Base-by-base conservation (phyloP, 2,113 vertebrate genomes). In the Poicephalus gulielmi region DNA sequence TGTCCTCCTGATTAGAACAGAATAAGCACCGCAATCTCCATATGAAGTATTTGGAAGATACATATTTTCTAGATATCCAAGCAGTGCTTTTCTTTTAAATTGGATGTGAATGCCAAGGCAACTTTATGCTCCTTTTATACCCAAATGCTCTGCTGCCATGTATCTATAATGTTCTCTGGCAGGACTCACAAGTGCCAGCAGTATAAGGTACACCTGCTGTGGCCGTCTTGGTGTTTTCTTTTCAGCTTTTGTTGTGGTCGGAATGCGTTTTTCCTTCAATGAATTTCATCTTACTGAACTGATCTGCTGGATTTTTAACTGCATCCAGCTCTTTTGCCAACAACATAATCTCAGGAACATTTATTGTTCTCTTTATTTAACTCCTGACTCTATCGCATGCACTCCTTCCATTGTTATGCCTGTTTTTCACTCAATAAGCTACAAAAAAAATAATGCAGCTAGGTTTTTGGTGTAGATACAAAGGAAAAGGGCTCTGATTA, bases 1-100 rank as follows among this genome's bases (percentile, higher is more conserved):
- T 82, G 60, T 96, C 60, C 43, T 86, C 88, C 84, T 96, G 95
- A 92, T 96, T 95, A 88, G 73, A 82, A 23, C 78, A 53, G 50
- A 55, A 60, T 31, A 95, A 90, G 25, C 73, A 35, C 73, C 55
- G 73, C 84, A 68, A 68, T 89, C 91, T 92, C 89, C 46, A 49
- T 73, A 41, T 49, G 44, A 88, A 86, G 57, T 86, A 90, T 88
- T 80, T 95, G 95, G 64, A 94, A 92, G 85, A 94, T 52, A 63
- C 10, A 0, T 83, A 92, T 94, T 95, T 96, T 94, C 55, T 83
- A 62, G 19, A 25, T 89, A 91, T 60, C 73, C 52, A 91, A 60
- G 91, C 31, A 68, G 44, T 49, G 66, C 7, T 92, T 94, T 94
- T 52, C 57, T 73, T 94, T 91, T 80, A 88, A 86, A 92, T 77